Evolutionary conservation across 2,113 vertebrate species (phyloP).

Genomic region (Prietella phreatophila): DNA sequence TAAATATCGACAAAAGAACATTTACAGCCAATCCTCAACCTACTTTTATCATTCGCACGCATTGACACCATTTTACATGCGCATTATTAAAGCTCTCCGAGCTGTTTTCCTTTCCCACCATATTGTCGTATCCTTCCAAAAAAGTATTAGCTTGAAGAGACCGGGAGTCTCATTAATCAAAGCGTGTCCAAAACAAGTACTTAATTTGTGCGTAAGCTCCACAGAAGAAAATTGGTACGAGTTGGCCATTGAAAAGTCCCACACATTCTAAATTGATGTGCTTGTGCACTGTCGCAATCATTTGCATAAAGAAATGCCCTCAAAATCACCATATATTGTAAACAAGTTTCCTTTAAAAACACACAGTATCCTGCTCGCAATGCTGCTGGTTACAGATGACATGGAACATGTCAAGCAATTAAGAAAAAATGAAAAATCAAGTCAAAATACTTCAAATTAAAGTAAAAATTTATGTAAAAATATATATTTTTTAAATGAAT

Average conservation of each 20-base stretch:
- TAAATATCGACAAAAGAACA: background rate
- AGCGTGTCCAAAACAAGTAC: background rate
- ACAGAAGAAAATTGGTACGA: background rate
- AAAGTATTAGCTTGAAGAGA: background rate
- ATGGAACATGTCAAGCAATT: background rate
- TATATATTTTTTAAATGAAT: too few relatives aligned
- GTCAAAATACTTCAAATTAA: too few relatives aligned
- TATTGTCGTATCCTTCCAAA: background rate
- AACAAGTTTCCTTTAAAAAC: background rate
- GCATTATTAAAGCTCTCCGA: background rate
- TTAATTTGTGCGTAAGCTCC: background rate
- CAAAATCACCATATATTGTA: background rate
- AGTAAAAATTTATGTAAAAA: too few relatives aligned
- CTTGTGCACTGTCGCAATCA: background rate
- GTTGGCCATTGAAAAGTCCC: conserved; percentile 57
- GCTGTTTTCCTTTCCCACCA: background rate
- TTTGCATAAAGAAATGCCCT: background rate
- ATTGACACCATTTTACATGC: background rate
- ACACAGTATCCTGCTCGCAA: background rate
- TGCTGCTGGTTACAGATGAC: background rate
- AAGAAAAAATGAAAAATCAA: too few relatives aligned
- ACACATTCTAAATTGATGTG: background rate
- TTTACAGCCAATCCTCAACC: background rate
- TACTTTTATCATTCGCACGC: background rate
- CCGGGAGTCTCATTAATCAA: too few relatives aligned